Base-by-base conservation (phyloP, 2,888 invertebrate genomes). In the Coremacera marginata region DNA sequence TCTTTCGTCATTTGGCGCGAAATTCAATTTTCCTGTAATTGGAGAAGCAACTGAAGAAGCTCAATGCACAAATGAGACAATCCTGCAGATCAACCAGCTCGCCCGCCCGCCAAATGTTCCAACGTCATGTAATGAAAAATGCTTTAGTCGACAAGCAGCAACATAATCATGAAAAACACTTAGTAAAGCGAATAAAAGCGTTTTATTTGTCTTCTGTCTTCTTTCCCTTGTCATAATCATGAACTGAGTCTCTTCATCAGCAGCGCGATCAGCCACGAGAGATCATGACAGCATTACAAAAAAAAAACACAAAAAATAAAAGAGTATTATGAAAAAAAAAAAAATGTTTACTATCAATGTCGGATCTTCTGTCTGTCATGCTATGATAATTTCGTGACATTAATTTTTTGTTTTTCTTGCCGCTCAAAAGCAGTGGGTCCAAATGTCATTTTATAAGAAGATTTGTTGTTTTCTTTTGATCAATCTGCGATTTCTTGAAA, bases 381-480 rank as follows among this genome's bases (percentile, higher is more conserved):
- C 79, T 82, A 84, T 84, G 84, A 84, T 85, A 83, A 84, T 84
- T 84, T 84, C 85, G 85, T 84, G 85, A 85, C 85, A 84, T 83
- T 84, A 84, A 82, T 84, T 82, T 80, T 44, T 44, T 44, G 11
- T 11, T 11, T 44, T 44, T 44, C 2, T 1, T 44, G 11, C 44
- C 11, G 11, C 11, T 44, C 44, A 14, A 55, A 22, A 9, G 2
- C 55, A 55, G 55, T 19, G 55, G 19, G 60, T 60, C 27, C 27
- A 60, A 60, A 60, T 25, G 60, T 27, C 60, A 25, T 27, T 25
- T 27, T 27, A 55, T 9, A 19, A 55, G 55, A 22, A 55, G 19
- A 22, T 55, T 55, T 55, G 19, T 44, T 44, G 44, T 44, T 11
- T 37, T 44, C 44, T 44, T 3, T 44, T 14, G 44, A 44, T 11